Evolutionary conservation across 2,797 vertebrate genomes (phyloP).

Genomic region (Threskiornis aethiopicus): DNA sequence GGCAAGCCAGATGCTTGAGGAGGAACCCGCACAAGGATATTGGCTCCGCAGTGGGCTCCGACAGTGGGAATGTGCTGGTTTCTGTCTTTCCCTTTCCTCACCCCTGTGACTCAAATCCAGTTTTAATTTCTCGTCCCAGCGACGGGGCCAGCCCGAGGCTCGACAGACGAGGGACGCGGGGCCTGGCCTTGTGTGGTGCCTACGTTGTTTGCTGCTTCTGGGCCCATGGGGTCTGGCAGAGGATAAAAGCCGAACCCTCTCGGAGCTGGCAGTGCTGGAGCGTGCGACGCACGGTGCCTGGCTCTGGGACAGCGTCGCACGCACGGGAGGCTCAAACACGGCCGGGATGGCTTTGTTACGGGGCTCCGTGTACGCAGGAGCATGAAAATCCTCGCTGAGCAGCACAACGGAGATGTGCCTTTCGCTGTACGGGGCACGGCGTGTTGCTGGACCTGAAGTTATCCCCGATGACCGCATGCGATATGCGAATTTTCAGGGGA

Average conservation of each 20-base stretch:
- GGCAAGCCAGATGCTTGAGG: not conserved
- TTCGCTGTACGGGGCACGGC: not conserved
- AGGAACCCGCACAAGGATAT: not conserved
- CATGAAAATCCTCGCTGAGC: rapidly evolving
- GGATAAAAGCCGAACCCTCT: not conserved
- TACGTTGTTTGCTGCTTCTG: not conserved
- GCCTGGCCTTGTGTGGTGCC: not conserved
- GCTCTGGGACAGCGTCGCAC: not conserved
- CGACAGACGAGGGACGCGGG: not conserved
- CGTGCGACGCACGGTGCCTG: rapidly evolving
- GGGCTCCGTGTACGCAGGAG: not conserved
- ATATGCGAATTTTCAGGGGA: not conserved
- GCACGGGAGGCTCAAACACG: not conserved
- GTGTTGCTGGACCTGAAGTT: not conserved
- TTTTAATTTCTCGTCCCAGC: not conserved
- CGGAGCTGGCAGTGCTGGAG: not conserved
- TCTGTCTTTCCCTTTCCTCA: constrained; percentile 21
- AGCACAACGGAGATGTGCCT: rapidly evolving
- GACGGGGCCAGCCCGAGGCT: not conserved
- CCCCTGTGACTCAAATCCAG: not conserved
- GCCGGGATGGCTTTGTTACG: not conserved
- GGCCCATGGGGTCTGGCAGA: not conserved
- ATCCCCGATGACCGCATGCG: not conserved
- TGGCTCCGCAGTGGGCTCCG: not conserved
- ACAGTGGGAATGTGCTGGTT: not conserved